phyloP scores from a whole-genome alignment of 1,140 invertebrate genomes.

The Notospermus geniculatus region DNA sequence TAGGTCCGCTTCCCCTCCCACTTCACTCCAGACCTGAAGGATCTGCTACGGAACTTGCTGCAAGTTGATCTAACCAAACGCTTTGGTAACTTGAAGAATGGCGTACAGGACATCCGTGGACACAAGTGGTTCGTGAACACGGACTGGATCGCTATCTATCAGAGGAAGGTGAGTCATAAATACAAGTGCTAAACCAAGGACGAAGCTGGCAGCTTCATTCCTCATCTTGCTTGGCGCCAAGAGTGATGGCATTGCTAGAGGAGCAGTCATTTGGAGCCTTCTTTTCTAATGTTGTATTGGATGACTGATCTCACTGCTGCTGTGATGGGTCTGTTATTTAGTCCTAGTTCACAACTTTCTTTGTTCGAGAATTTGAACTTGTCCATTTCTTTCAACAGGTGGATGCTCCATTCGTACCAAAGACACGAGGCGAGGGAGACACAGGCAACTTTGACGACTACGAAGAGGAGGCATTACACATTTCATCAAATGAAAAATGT shows the following conservation, averaged over 20 bases:
- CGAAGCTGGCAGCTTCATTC: too few species aligned
- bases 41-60: conserved; percentile 91
- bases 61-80: conserved; percentile 98
- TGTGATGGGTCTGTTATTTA: too few species aligned
- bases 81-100: conserved; percentile 98
- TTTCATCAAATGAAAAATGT: conserved; percentile 57
- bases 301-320: too few species aligned
- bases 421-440: conserved; percentile 60
- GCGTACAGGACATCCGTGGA: conserved; percentile 98
- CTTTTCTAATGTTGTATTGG: too few species aligned
- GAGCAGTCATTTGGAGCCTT: too few species aligned
- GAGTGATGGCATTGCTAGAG: too few species aligned
- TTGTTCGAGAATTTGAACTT: neutral
- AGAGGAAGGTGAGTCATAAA: conserved; percentile 78
- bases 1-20: conserved; percentile 72
- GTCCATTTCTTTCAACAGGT: conserved; percentile 43
- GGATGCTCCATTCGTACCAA: conserved; percentile 60
- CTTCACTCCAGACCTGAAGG: conserved; percentile 83
- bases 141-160: conserved; percentile 99
- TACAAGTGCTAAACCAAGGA: too few species aligned
- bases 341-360: neutral
- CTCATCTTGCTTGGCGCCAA: too few species aligned
- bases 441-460: conserved; percentile 63
- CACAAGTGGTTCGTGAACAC: conserved; percentile 99
- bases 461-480: conserved; percentile 60